Percentiles rank a stretch among this genome's conserved stretches.
phyloP scores from a whole-genome alignment of 2,797 vertebrate species.

The Etheostoma perlongum region DNA sequence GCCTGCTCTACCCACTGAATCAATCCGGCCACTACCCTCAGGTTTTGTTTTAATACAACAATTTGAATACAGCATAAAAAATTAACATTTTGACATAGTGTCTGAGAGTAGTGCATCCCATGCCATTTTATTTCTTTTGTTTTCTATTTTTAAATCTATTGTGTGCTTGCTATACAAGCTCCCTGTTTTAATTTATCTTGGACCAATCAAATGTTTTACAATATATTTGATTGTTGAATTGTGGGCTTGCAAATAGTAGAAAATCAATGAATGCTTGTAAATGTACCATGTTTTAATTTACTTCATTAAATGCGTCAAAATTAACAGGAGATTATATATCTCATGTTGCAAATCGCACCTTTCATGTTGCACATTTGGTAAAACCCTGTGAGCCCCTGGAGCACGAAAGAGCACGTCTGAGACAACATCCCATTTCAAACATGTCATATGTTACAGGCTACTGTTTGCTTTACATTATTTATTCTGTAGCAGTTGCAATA shows the following conservation, averaged over 20 bases:
- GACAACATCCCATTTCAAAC: background rate
- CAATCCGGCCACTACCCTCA: too few species aligned
- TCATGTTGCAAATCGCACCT: background rate
- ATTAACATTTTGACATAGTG: background rate
- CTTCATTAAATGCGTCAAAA: background rate
- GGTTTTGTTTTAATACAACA: background rate
- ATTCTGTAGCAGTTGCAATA: conserved; percentile 21
- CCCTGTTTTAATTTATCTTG: background rate
- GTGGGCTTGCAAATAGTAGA: background rate
- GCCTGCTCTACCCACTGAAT: too few species aligned
- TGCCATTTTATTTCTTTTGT: background rate
- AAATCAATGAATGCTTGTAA: background rate
- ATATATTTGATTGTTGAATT: background rate
- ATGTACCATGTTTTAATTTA: background rate
- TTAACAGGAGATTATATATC: background rate
- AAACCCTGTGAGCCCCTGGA: background rate
- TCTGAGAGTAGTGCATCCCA: background rate
- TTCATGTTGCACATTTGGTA: background rate
- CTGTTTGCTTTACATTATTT: conserved; percentile 30
- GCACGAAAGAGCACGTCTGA: background rate
- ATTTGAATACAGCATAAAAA: background rate
- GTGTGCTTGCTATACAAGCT: background rate
- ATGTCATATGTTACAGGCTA: background rate
- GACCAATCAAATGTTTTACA: background rate
- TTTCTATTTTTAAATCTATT: background rate